Evolutionary conservation across 2,888 invertebrate species (phyloP), one percentile per base, ranked within the genome.

Genomic region (Drosophila birchii): DNA sequence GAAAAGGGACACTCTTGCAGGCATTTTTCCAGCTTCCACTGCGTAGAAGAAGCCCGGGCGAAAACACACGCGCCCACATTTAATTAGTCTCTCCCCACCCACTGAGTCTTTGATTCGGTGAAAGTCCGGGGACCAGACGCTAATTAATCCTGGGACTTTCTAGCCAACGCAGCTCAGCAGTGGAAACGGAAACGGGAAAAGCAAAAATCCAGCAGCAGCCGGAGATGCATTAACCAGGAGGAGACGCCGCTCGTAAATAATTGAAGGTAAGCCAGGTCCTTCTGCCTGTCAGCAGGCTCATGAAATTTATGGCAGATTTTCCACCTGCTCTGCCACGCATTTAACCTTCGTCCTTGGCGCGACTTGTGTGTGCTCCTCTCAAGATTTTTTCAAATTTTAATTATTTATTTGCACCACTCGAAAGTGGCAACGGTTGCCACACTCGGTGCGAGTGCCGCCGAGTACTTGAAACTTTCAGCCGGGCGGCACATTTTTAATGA

Each of bases 401-500:
- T 69, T 61, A 39, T 49, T 67, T 56, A 76, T 51, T 66, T 60
- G 39, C 59, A 44, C 49, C 34, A 51, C 66, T 57, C 51, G 57
- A 70, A 54, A 34, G 53, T 32, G 41, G 43, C 73, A 41, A 71
- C 34, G 26, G 29, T 45, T 41, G 47, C 70, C 72, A 41, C 53
- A 58, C 32, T 53, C 16, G 6, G 56, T 55, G 70, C 9, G 62
- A 75, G 43, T 59, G 61, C 60, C 38, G 58, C 60, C 38, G 41
- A 71, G 62, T 72, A 74, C 88, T 83, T 72, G 58, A 81, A 71
- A 81, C 58, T 73, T 84, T 78, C 58, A 62, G 72, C 70, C n/a
- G 66, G 71, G 70, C 70, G 63, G 76, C 62, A 62, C 78, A 75
- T 78, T 86, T 88, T 86, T 86, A 86, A 86, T 88, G 89, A 85